Base-by-base conservation (phyloP, 1,140 invertebrate species). In the Hermetia illucens region DNA sequence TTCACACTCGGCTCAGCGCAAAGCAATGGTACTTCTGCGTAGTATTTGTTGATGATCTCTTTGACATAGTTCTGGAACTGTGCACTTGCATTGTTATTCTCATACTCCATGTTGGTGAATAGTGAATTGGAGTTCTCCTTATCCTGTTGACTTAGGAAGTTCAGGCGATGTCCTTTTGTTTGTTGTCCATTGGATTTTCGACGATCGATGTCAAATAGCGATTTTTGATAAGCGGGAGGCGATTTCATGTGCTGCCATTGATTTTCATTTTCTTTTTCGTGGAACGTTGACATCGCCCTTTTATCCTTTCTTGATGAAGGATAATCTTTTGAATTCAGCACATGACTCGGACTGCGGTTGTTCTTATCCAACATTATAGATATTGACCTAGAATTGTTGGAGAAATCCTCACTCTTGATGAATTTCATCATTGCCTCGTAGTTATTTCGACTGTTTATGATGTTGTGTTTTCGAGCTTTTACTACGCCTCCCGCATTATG, bases 401-500 rank as follows among this genome's bases (percentile, higher is more conserved):
- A n/a, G n/a, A n/a, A n/a, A n/a, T n/a, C n/a, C n/a, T n/a, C n/a
- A n/a, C n/a, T 25, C 24, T 25, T 25, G 24, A 25, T 6, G n/a
- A 25, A 8, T 25, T 8, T 8, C 24, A 25, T 25, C 30, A 6
- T 6, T 32, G 30, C 30, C n/a, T n/a, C n/a, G n/a, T n/a, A n/a
- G n/a, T n/a, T n/a, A n/a, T n/a, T n/a, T n/a, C n/a, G n/a, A n/a
- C n/a, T n/a, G n/a, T n/a, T n/a, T n/a, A n/a, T n/a, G n/a, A n/a
- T n/a, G n/a, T n/a, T n/a, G n/a, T n/a, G n/a, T n/a, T n/a, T n/a
- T 32, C 6, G 17, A 6, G 16, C 30, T 36, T 4, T 34, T 16
- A 54, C 53, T 54, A 58, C 58, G 54, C 58, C 58, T 58, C 58
- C 58, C 58, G 58, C 58, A 51, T 60, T 61, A 61, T 58, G 58